Conservation (phyloP, 2,113 vertebrate species). For the Oncorhynchus tshawytscha region DNA sequence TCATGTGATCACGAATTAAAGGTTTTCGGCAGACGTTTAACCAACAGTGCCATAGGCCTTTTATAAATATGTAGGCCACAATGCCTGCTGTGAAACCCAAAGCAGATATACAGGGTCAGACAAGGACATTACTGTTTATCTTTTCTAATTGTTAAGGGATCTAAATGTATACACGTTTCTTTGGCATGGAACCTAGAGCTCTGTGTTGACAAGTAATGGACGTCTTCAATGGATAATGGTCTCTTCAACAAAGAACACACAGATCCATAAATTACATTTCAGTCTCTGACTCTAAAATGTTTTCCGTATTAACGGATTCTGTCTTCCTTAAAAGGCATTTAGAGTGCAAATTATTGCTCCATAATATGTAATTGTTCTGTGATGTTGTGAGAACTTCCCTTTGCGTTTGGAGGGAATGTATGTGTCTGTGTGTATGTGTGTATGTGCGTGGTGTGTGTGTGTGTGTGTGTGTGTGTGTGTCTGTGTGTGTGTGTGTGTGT, state of each 20-base stretch:
- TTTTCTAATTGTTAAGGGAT: background rate
- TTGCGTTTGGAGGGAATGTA: conserved; percentile 50
- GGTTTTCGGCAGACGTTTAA: conserved; percentile 3
- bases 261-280: background rate
- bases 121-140: no score
- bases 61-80: conserved; percentile 1
- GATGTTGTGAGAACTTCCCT: conserved; percentile 26
- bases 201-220: background rate
- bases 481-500: no score
- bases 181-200: background rate
- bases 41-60: background rate
- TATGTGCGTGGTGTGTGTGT: conserved; percentile 2
- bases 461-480: no score
- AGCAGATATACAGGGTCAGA: background rate
- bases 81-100: background rate
- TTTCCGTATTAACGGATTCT: background rate
- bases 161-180: background rate
- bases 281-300: background rate
- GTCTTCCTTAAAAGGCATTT: background rate
- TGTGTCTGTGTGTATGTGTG: conserved; percentile 30
- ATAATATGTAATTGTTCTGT: conserved; percentile 30
- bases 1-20: conserved; percentile 1
- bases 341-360: background rate
- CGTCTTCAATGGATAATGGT: background rate
- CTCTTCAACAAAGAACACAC: background rate